These are phyloP conservation scores for Propithecus deckenii DNA, from an alignment of 2,797 vertebrate genomes.

Conservation along the genomic window DNA sequence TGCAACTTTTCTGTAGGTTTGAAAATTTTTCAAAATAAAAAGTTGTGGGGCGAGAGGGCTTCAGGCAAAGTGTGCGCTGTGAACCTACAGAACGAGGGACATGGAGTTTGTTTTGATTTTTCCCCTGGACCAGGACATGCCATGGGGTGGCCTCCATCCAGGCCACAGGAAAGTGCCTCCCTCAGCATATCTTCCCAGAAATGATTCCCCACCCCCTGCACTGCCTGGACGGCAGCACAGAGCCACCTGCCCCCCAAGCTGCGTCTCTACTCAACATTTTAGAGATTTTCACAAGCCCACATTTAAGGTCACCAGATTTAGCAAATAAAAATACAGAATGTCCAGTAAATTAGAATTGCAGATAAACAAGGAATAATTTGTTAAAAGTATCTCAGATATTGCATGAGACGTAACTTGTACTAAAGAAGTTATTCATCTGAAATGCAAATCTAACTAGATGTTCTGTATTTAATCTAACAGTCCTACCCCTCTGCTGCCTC, in stretches of 20 bases:
- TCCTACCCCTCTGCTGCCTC: too few species aligned
- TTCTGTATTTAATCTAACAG: neutral
- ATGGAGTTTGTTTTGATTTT: neutral
- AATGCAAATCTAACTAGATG: neutral
- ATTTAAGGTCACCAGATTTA: neutral
- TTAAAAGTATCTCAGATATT: neutral
- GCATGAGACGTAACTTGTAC: neutral
- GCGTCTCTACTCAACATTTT: neutral
- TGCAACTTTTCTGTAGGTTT: neutral
- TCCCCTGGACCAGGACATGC: neutral
- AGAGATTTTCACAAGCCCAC: neutral
- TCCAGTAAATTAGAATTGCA: neutral
- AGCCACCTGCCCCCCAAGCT: neutral
- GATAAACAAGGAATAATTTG: neutral
- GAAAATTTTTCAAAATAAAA: neutral
- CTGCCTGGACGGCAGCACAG: neutral
- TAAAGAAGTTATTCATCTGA: neutral
- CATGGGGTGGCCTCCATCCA: fast-evolving
- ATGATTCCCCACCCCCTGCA: neutral
- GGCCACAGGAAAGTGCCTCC: neutral
- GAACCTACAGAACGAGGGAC: neutral
- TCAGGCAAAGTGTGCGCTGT: neutral
- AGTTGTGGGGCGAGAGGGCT: neutral
- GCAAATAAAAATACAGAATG: neutral
- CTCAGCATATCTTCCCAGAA: neutral